Evolutionary conservation across 2,888 invertebrate genomes (phyloP).

Genomic region (Sminthurides aquaticus): DNA sequence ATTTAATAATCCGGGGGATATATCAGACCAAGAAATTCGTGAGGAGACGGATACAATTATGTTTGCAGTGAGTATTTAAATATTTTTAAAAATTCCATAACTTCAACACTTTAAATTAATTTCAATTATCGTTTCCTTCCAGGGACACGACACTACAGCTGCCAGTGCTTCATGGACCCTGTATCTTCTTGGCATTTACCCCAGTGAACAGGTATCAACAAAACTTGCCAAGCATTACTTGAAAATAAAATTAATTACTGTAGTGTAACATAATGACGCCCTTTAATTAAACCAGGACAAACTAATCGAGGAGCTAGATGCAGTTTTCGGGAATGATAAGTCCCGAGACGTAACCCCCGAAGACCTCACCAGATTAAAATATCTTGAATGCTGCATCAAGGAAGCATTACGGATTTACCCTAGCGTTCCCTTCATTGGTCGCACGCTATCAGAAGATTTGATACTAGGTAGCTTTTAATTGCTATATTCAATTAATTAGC

Average conservation of each 20-base stretch:
- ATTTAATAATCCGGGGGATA: conserved; percentile 46
- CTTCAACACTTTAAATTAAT: too few relatives aligned
- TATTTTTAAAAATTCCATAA: too few relatives aligned
- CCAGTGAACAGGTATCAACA: conserved; percentile 28
- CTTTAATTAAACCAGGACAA: too few relatives aligned
- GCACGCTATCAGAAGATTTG: conserved; percentile 44
- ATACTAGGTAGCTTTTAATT: conserved; percentile 36
- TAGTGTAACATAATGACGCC: too few relatives aligned
- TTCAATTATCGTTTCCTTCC: conserved; percentile 5
- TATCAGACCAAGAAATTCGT: conserved; percentile 71
- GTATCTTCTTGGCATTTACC: conserved; percentile 27
- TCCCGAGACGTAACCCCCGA: conserved; percentile 34
- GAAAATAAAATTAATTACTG: too few relatives aligned
- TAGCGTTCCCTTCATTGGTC: conserved; percentile 46
- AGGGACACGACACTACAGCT: conserved; percentile 37
- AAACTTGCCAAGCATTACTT: too few relatives aligned
- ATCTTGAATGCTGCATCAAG: conserved; percentile 48
- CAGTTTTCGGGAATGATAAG: conserved; percentile 43
- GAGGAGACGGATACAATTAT: conserved; percentile 65
- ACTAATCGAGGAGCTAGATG: conserved; percentile 50
- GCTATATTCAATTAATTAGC: too few relatives aligned
- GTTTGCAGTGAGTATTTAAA: conserved; percentile 56
- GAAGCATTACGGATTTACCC: conserved; percentile 47
- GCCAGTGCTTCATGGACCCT: conserved; percentile 30
- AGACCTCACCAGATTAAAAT: conserved; percentile 47